These are phyloP conservation scores for Melanotaenia nigrans DNA, from an alignment of 2,797 vertebrate species.

Conservation along the genomic window DNA sequence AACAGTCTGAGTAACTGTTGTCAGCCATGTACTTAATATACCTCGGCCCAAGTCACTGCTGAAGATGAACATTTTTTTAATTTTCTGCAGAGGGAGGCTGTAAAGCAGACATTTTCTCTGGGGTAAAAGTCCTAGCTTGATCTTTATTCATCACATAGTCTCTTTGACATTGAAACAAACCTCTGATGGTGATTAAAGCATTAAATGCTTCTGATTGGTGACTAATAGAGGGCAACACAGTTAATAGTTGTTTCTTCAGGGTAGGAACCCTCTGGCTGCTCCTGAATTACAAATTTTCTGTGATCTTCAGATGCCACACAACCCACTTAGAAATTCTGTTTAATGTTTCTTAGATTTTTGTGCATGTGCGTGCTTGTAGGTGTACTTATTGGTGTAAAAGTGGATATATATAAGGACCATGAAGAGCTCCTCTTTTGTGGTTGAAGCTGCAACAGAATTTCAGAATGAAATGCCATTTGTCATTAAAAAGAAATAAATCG, in stretches of 20 bases:
- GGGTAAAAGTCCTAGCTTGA: conserved; percentile 44
- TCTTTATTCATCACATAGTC: conserved; percentile 71
- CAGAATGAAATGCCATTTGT: conserved; percentile 59
- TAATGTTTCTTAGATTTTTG: conserved; percentile 60
- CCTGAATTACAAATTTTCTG: conserved; percentile 62
- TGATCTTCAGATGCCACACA: conserved; percentile 55
- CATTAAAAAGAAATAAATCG: conserved; percentile 68
- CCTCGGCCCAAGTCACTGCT: conserved; percentile 8
- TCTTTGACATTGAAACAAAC: conserved; percentile 69
- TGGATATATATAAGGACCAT: conserved; percentile 13
- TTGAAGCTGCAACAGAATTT: conserved; percentile 48
- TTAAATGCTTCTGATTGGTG: conserved; percentile 61
- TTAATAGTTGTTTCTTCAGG: conserved; percentile 60
- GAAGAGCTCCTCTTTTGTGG: conserved; percentile 20
- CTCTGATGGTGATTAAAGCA: conserved; percentile 66
- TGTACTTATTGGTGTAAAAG: conserved; percentile 2
- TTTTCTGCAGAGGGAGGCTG: conserved; percentile 28
- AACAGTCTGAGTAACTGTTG: conserved; percentile 17
- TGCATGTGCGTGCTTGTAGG: conserved; percentile 6
- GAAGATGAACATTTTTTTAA: conserved; percentile 5
- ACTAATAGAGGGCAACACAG: conserved; percentile 69
- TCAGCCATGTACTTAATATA: neutral
- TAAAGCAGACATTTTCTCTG: conserved; percentile 42
- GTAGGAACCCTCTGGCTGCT: conserved; percentile 55
- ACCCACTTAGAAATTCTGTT: conserved; percentile 66